Base-by-base conservation (phyloP, 2,888 invertebrate genomes). In the Drosophila mettleri region DNA sequence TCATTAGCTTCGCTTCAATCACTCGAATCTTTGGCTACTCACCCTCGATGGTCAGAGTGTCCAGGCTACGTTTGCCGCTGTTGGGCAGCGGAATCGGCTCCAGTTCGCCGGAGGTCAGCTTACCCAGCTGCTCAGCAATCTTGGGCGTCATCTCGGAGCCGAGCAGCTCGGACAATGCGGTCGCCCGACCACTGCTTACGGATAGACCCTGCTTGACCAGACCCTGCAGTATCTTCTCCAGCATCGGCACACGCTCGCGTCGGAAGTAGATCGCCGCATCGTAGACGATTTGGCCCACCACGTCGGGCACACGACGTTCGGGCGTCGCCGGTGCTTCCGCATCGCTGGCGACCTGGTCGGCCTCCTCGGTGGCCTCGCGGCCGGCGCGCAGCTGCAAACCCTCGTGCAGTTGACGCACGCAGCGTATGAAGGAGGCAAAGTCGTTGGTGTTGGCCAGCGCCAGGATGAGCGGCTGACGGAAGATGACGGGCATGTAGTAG, bases 141-240 rank as follows among this genome's bases (percentile, higher is more conserved):
- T 93, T 92, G 0, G 94, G 93, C 0, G 95, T 95, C 93, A 96
- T 93, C 68, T 94, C 94, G 39, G 94, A 94, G 0, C 95, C 95
- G 1, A 96, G 90, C 74, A 93, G 93, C 34, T 94, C 94, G 84
- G 95, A 94, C 33, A 96, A 92, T 16, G 91, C 92, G 80, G 95
- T 94, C 0, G 96, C 96, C 43, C 93, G 91, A 2, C 91, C 88
- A 29, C 93, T 94, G 27, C 94, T 94, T 29, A 97, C 94, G 48
- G 94, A 94, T 18, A 97, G 87, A 0, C 96, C 96, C 84, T 94
- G 93, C 3, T 94, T 91, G n/a, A 94, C 93, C 36, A 96, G 86
- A 20, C 92, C 93, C 53, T 92, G 86, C 1, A 96, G 90, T 3
- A 95, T 91, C 36, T 92, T 88, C 69, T 94, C 93, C 43, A 93